A percentile compares a stretch with the other conserved stretches of the same genome.
These are phyloP conservation scores for Lynx canadensis DNA, from an alignment of 2,113 vertebrate genomes.

Conservation along the genomic window DNA sequence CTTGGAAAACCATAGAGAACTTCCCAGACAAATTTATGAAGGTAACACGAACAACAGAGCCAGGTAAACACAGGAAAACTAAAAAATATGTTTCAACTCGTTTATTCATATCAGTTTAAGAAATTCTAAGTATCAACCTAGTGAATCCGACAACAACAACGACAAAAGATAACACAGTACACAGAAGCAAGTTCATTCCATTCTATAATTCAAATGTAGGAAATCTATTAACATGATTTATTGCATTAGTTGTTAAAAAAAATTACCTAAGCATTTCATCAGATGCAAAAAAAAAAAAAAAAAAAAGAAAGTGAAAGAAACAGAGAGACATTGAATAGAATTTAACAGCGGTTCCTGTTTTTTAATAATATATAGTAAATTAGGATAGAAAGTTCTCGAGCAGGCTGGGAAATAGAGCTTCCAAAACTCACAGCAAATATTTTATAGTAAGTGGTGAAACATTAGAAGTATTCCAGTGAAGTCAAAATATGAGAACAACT, in stretches of 20 bases:
- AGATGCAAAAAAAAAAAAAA: background rate
- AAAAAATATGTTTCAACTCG: background rate
- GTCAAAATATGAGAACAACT: background rate
- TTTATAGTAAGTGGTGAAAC: background rate
- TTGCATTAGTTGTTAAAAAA: background rate
- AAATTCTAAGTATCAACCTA: background rate
- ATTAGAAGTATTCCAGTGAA: background rate
- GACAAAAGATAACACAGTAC: background rate
- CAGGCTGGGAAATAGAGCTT: background rate
- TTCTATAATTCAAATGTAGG: background rate
- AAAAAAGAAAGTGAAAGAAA: background rate
- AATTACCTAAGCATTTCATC: conserved; percentile 34
- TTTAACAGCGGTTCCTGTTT: background rate
- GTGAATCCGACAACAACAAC: background rate
- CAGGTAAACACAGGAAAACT: background rate
- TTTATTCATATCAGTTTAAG: background rate
- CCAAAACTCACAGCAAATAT: conserved; percentile 23
- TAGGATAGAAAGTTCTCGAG: background rate
- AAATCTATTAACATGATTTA: conserved; percentile 9
- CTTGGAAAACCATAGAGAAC: background rate
- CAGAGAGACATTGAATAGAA: background rate
- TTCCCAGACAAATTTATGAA: background rate
- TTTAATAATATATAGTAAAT: background rate
- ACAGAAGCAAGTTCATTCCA: background rate
- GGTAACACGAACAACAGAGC: background rate